These are phyloP conservation scores for Bombyx mori DNA, from an alignment of 1,140 invertebrate species.

Conservation along the genomic window ASM3026992v2 NC_085112.1:5368001-5368500, in stretches of 20 bases:
- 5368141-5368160: too few relatives aligned
- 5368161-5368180: too few relatives aligned
- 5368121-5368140: too few relatives aligned
- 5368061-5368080: too few relatives aligned
- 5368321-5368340: conserved; percentile 48
- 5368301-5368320: conserved; percentile 13
- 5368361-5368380: conserved; percentile 8
- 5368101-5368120: too few relatives aligned
- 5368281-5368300: conserved; percentile 49
- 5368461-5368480: background rate
- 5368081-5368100: too few relatives aligned
- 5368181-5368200: conserved; percentile 26
- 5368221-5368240: conserved; percentile 45
- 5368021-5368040: too few relatives aligned
- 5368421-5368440: too few relatives aligned
- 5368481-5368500: background rate
- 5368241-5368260: conserved; percentile 57
- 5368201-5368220: conserved; percentile 5
- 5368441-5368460: background rate
- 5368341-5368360: conserved; percentile 68
- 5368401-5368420: too few relatives aligned
- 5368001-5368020: too few relatives aligned
- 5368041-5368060: too few relatives aligned
- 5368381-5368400: too few relatives aligned
- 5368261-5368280: conserved; percentile 56